These are phyloP conservation scores for Eidolon dupreanum DNA, from an alignment of 2,797 vertebrate species.

Conservation along the genomic window DNA sequence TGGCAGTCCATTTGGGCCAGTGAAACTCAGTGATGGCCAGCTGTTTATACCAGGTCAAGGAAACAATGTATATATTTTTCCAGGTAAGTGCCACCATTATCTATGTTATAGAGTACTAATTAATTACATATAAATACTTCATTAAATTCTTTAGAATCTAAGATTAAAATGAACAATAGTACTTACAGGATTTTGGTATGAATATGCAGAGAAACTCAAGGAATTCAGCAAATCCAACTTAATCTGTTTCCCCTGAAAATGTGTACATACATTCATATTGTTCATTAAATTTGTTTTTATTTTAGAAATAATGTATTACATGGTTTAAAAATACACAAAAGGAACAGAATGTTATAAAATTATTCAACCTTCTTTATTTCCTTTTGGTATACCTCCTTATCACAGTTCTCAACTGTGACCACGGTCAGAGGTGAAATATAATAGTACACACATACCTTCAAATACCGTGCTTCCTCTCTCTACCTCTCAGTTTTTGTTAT, in stretches of 20 bases:
- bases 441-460: background rate
- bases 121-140: constrained; percentile 24
- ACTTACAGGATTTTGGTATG: constrained; percentile 2
- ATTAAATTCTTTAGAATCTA: background rate
- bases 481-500: background rate
- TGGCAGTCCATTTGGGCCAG: constrained; percentile 94
- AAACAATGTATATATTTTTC: constrained; percentile 98
- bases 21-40: constrained; percentile 91
- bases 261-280: background rate
- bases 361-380: background rate
- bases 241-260: constrained; percentile 21
- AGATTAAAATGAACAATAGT: background rate
- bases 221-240: background rate
- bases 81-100: constrained; percentile 87
- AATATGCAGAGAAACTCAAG: background rate
- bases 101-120: background rate
- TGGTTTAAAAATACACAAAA: background rate
- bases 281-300: constrained; percentile 32
- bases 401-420: background rate
- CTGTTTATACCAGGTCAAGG: constrained; percentile 95
- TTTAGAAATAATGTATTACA: background rate
- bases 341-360: background rate
- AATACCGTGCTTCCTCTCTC: background rate
- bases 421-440: background rate
- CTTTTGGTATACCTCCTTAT: background rate